Evolutionary conservation across 2,113 vertebrate genomes (phyloP).

Genomic region (Galeopterus variegatus): DNA sequence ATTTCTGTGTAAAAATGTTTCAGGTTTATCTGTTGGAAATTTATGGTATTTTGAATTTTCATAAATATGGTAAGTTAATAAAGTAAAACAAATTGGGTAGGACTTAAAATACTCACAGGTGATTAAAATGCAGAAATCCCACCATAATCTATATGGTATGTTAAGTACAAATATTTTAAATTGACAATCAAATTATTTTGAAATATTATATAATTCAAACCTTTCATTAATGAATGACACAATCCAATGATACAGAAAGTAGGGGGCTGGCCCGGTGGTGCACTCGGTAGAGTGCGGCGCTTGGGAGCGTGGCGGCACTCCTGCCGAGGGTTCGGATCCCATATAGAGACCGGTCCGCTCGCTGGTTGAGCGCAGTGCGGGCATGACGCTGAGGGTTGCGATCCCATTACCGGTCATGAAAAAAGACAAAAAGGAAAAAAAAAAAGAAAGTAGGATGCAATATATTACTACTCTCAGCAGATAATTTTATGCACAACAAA

Average conservation of each 20-base stretch:
- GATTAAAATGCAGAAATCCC: not conserved
- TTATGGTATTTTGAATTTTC: not conserved
- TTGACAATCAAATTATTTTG: not conserved
- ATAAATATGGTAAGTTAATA: not conserved
- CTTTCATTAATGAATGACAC: not conserved
- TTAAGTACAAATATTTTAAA: not conserved
- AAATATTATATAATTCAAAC: not conserved
- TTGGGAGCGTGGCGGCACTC: no score
- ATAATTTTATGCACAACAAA: not conserved
- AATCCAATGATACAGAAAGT: not conserved
- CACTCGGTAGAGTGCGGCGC: no score
- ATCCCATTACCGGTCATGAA: no score
- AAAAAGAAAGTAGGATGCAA: not conserved
- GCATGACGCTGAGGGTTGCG: no score
- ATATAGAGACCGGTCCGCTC: no score
- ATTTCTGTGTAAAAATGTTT: not conserved
- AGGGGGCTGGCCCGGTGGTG: no score
- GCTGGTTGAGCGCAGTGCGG: no score
- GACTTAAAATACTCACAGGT: not conserved
- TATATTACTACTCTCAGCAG: not conserved
- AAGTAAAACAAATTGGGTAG: not conserved
- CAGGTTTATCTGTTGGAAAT: not conserved
- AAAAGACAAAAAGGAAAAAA: no score
- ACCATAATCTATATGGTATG: not conserved
- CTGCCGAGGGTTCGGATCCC: no score